phyloP scores from a whole-genome alignment of 1,140 invertebrate species.

The Leptoteleia sp. region DNA sequence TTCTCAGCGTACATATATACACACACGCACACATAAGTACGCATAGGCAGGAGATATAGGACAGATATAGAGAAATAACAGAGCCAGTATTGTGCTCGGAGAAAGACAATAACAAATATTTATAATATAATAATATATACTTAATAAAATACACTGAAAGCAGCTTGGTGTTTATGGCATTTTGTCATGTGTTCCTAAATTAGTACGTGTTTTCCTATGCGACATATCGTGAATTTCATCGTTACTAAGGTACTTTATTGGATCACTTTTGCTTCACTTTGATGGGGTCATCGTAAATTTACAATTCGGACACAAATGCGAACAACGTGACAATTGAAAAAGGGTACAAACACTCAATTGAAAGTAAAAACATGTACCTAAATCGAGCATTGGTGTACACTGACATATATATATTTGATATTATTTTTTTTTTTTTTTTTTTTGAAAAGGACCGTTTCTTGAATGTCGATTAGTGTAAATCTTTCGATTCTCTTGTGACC shows the following conservation, averaged over 20 bases:
- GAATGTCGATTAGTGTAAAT: constrained; percentile 39
- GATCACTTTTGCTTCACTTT: constrained; percentile 1
- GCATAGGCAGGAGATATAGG: constrained; percentile 73
- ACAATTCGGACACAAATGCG: constrained; percentile 8
- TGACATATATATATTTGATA: constrained; percentile 35
- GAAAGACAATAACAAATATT: constrained; percentile 72
- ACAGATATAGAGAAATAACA: constrained; percentile 76
- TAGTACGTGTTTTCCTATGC: constrained; percentile 65
- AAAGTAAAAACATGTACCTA: constrained; percentile 61
- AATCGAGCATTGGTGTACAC: constrained; percentile 51
- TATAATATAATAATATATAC: constrained; percentile 71
- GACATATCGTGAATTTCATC: constrained; percentile 27
- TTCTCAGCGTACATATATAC: constrained; percentile 67
- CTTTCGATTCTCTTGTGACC: constrained; percentile 69
- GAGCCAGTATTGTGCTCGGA: constrained; percentile 76
- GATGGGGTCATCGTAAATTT: constrained; percentile 9
- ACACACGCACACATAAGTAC: constrained; percentile 70
- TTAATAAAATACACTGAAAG: constrained; percentile 81
- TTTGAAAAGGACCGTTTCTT: constrained; percentile 19
- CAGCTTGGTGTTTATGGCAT: constrained; percentile 79
- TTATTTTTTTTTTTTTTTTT: not conserved
- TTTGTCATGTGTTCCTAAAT: constrained; percentile 72
- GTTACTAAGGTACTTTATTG: not conserved
- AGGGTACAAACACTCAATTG: constrained; percentile 35
- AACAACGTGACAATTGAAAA: constrained; percentile 47